Percentiles rank a stretch among this genome's conserved stretches.
phyloP scores from a whole-genome alignment of 1,140 invertebrate species.

The Penaeus japonicus region DNA sequence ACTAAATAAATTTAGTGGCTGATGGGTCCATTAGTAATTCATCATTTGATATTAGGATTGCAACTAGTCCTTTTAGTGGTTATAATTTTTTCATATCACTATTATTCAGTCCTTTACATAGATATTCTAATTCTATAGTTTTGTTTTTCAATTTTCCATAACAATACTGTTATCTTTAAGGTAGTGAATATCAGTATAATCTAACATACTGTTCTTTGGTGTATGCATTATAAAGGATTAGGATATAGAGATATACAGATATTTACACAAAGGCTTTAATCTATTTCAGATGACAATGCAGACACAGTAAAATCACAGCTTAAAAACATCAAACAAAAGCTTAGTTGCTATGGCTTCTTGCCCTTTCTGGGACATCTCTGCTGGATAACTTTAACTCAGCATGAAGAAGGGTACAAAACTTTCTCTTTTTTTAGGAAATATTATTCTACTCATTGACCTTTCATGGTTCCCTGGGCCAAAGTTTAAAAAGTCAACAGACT shows the following conservation, averaged over 20 bases:
- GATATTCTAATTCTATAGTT: too few relatives aligned
- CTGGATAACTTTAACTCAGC: conserved; percentile 38
- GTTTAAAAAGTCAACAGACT: conserved; percentile 6
- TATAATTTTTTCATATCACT: too few relatives aligned
- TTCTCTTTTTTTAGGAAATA: conserved; percentile 47
- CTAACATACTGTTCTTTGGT: background rate
- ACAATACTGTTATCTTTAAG: too few relatives aligned
- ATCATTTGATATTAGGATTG: too few relatives aligned
- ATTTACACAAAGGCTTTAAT: conserved; percentile 54
- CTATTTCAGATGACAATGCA: conserved; percentile 58
- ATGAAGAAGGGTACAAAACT: conserved; percentile 52
- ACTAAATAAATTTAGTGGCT: too few relatives aligned
- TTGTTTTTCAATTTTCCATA: too few relatives aligned
- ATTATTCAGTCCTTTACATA: too few relatives aligned
- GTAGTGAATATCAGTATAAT: too few relatives aligned
- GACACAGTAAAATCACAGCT: conserved; percentile 57
- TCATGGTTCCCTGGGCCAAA: conserved; percentile 43
- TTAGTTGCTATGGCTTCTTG: conserved; percentile 53
- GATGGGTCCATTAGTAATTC: too few relatives aligned
- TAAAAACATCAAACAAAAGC: conserved; percentile 58
- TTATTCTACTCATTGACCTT: conserved; percentile 41
- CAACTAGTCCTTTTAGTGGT: too few relatives aligned
- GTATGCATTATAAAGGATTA: background rate
- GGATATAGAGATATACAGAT: conserved; percentile 16
- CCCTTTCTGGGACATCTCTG: conserved; percentile 38